Conservation (phyloP, 2,888 invertebrate species). For the Stenolophus ochropezus region DNA sequence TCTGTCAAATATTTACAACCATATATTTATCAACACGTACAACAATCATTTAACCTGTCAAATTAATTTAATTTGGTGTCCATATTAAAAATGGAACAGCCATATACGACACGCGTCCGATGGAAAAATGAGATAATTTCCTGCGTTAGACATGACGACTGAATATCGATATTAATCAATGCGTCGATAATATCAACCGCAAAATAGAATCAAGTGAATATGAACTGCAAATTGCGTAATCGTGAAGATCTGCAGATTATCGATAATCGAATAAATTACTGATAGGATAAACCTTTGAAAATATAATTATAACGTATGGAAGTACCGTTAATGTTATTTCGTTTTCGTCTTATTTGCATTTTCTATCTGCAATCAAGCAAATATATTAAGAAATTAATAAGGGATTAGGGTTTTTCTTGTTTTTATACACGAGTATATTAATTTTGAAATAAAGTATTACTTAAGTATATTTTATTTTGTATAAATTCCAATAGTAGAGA, state of each 20-base stretch:
- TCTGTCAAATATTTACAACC: not conserved
- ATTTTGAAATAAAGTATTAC: too few species aligned
- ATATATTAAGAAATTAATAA: not conserved
- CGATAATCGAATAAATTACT: constrained; percentile 36
- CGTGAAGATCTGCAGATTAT: not conserved
- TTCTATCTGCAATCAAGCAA: constrained; percentile 21
- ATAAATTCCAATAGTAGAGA: too few species aligned
- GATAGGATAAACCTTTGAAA: constrained; percentile 32
- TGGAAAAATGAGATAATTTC: constrained; percentile 4
- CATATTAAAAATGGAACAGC: constrained; percentile 34
- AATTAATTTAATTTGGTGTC: constrained; percentile 32
- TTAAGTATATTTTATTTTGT: too few species aligned
- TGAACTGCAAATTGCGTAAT: constrained; percentile 1
- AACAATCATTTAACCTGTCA: constrained; percentile 35
- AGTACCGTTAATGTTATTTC: constrained; percentile 34
- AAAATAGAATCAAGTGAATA: not conserved
- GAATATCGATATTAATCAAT: constrained; percentile 17
- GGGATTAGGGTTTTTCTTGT: too few species aligned
- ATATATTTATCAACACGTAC: constrained; percentile 26
- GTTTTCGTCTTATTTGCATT: constrained; percentile 14
- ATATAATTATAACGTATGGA: constrained; percentile 22
- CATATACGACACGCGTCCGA: constrained; percentile 10
- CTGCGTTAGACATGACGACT: not conserved
- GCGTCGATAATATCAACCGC: constrained; percentile 3
- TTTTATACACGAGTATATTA: too few species aligned